Base-by-base conservation (phyloP, 1,140 invertebrate genomes). In the Dinoponera quadriceps region DNA sequence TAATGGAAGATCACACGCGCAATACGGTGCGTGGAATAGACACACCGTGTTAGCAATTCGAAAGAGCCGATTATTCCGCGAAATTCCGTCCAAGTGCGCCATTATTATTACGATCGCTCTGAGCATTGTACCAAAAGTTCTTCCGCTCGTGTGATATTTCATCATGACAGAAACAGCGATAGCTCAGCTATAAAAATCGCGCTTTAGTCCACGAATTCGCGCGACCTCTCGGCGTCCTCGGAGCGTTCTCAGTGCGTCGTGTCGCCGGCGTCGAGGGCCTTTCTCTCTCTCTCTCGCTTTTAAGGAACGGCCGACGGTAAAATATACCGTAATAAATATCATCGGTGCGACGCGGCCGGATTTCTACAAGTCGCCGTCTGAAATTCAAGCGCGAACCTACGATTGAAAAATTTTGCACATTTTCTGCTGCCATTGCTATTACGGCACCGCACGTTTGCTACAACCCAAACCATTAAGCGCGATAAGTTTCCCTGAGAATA, bases 131-230 rank as follows among this genome's bases (percentile, higher is more conserved):
- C 49, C 65, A 57, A 22, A 78, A 78, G 63, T 78, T 71, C 51
- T 48, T 44, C 51, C 63, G 27, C 44, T 33, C 51, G 33, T 33
- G 75, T 71, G 75, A 80, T 80, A 80, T 80, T 71, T 80, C 51
- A 80, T 33, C 65, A 14, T 71, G 75, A 80, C 75, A 80, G 75
- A 80, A 80, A 71, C 75, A 71, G 75, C 63, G 75, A 80, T 69
- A 71, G 75, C 63, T 80, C 75, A 71, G 75, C 75, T 71, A 80
- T 80, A 80, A 80, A 80, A 80, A 80, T 80, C 51, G 75, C 75
- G 65, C 65, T 59, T 80, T 71, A 57, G 75, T 71, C 51, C 51
- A 71, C 75, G 75, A 80, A 80, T 80, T 80, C 75, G 75, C 51
- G 51, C 75, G 75, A 57, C 65, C 38, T 69, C 69, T 69, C 69